A percentile compares a stretch with the other conserved stretches of the same genome.
Evolutionary conservation across 2,113 vertebrate species (phyloP).

Genomic region (Carassius auratus): DNA sequence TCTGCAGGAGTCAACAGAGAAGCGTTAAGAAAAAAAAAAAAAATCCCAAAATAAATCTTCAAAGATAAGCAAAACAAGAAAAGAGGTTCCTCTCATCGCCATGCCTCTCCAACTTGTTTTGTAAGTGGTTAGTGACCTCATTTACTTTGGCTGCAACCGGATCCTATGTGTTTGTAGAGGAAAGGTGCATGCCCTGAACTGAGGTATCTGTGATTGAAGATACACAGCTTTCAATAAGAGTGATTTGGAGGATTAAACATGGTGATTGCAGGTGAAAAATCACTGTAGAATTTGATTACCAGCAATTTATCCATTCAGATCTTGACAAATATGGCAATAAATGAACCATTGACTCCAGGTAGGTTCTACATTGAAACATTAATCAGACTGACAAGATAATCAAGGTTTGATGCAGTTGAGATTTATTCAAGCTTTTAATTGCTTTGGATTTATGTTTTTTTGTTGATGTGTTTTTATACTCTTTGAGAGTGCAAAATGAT

Average conservation of each 20-base stretch:
- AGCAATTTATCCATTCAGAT: constrained; percentile 19
- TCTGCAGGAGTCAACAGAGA: constrained; percentile 50
- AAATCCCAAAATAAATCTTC: constrained; percentile 36
- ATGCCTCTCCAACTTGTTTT: not conserved
- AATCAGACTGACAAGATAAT: constrained; percentile 11
- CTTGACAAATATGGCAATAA: not conserved
- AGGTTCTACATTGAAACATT: not conserved
- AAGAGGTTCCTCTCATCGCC: not conserved
- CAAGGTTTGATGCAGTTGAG: not conserved
- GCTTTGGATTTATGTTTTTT: not conserved
- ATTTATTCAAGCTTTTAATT: not conserved
- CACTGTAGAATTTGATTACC: constrained; percentile 29
- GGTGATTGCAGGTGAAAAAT: constrained; percentile 38
- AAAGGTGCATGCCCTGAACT: constrained; percentile 23
- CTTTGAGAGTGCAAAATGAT: not conserved
- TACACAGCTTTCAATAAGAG: constrained; percentile 55
- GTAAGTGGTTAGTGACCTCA: constrained; percentile 31
- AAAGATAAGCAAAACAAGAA: constrained; percentile 45
- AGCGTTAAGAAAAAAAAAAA: not conserved
- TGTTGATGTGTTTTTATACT: not conserved
- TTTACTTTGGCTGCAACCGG: constrained; percentile 20
- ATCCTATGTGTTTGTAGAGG: constrained; percentile 24
- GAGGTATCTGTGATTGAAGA: constrained; percentile 46
- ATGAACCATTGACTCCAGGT: not conserved
- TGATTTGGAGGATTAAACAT: constrained; percentile 44